A percentile compares a stretch with the other conserved stretches of the same genome.
phyloP scores from a whole-genome alignment of 1,140 invertebrate species.

The Drosophila rufa region DNA sequence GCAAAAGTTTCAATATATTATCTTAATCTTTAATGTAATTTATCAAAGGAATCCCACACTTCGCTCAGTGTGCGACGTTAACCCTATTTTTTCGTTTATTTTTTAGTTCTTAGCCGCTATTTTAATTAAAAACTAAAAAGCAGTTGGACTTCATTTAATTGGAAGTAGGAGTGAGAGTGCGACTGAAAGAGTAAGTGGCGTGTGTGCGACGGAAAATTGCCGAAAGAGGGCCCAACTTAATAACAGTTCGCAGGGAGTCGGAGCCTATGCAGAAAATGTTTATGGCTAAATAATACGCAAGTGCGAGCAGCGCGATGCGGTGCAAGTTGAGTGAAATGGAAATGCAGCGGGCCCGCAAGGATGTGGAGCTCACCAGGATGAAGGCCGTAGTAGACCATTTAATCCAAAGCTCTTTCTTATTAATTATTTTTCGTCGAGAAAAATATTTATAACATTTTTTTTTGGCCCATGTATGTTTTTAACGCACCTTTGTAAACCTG shows the following conservation, averaged over 20 bases:
- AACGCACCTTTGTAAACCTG: not conserved
- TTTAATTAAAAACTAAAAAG: constrained; percentile 78
- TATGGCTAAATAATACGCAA: constrained; percentile 72
- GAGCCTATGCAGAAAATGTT: constrained; percentile 60
- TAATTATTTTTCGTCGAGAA: no score
- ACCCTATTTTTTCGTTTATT: constrained; percentile 60
- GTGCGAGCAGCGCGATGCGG: constrained; percentile 12
- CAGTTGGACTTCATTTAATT: constrained; percentile 54
- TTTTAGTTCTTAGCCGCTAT: constrained; percentile 43
- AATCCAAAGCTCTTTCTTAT: no score
- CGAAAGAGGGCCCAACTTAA: constrained; percentile 45
- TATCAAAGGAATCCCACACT: not conserved
- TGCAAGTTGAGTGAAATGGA: constrained; percentile 72
- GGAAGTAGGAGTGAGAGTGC: constrained; percentile 14
- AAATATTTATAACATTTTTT: not conserved
- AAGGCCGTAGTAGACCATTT: not conserved
- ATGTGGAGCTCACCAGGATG: not conserved
- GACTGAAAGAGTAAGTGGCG: constrained; percentile 14
- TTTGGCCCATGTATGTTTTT: no score
- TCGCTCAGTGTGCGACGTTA: constrained; percentile 39
- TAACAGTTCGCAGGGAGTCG: constrained; percentile 49
- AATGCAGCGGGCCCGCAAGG: constrained; percentile 31
- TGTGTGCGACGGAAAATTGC: constrained; percentile 48
- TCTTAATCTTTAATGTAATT: no score
- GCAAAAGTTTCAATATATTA: no score